Percentiles rank a stretch among this genome's conserved stretches.
phyloP scores from a whole-genome alignment of 1,140 invertebrate genomes.

The Saccostrea cuccullata region DNA sequence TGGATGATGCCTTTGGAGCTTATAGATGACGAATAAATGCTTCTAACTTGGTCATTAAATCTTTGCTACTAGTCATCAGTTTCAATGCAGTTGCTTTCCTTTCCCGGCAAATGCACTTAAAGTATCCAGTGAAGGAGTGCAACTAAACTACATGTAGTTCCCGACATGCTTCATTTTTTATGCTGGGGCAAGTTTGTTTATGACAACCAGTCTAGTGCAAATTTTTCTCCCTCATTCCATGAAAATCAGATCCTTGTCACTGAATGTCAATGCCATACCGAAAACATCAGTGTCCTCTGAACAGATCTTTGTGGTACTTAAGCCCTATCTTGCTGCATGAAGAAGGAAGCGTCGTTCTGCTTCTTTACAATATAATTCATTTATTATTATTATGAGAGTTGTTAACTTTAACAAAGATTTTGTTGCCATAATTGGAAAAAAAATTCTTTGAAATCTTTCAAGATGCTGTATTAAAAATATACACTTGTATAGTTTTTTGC shows the following conservation, averaged over 20 bases:
- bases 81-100: not conserved
- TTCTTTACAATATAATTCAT: slow-evolving; percentile 35
- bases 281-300: slow-evolving; percentile 50
- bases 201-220: slow-evolving; percentile 31
- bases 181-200: slow-evolving; percentile 11
- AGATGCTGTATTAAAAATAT: too few relatives aligned
- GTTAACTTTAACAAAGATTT: too few relatives aligned
- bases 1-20: too few relatives aligned
- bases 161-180: slow-evolving; percentile 18
- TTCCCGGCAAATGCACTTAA: slow-evolving; percentile 46
- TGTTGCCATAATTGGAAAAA: too few relatives aligned
- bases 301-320: slow-evolving; percentile 26
- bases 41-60: too few relatives aligned
- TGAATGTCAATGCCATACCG: slow-evolving; percentile 32
- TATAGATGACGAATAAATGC: too few relatives aligned
- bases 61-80: too few relatives aligned
- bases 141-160: slow-evolving; percentile 45
- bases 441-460: too few relatives aligned
- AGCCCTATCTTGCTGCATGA: slow-evolving; percentile 39
- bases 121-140: slow-evolving; percentile 55
- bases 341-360: slow-evolving; percentile 54
- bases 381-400: too few relatives aligned
- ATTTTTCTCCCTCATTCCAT: slow-evolving; percentile 16
- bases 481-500: too few relatives aligned
- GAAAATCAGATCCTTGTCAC: not conserved